Percentiles rank a stretch among this genome's conserved stretches.
Conservation (phyloP, 1,140 invertebrate genomes). For the Hesperophylax magnus region DNA sequence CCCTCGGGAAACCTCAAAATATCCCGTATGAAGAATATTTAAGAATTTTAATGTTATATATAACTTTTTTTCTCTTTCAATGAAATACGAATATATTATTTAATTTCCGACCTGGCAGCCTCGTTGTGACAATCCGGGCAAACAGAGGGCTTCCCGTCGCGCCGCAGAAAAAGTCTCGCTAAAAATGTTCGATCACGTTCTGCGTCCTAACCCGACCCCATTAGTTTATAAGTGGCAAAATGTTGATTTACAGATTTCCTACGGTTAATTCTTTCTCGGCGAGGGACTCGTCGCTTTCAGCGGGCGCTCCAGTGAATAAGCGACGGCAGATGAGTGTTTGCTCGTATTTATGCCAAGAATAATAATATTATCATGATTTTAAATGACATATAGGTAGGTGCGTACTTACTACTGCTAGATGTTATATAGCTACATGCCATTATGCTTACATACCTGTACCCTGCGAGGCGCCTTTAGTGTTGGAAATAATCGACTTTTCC, state of each 20-base stretch:
- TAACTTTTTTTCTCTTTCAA: background rate
- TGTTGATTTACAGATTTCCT: conserved; percentile 58
- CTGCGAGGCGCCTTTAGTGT: no score
- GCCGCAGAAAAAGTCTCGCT: conserved; percentile 59
- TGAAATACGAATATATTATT: background rate
- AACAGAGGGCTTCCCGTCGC: conserved; percentile 54
- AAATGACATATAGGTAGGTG: no score
- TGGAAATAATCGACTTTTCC: no score
- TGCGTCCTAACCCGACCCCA: conserved; percentile 57
- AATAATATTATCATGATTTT: no score
- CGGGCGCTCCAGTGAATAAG: background rate
- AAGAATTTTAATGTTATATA: no score
- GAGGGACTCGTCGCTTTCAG: conserved; percentile 9
- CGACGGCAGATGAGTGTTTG: conserved; percentile 17
- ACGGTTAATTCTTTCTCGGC: conserved; percentile 55
- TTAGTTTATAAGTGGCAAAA: conserved; percentile 59
- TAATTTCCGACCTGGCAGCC: conserved; percentile 42
- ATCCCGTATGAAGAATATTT: no score
- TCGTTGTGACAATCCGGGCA: conserved; percentile 43
- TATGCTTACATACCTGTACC: no score
- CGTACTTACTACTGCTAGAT: no score
- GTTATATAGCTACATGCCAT: no score
- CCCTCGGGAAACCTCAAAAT: no score
- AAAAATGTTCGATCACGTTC: conserved; percentile 59
- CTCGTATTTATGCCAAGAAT: background rate